Base-by-base conservation (phyloP, 2,888 invertebrate species). In the Acronicta leporina region DNA sequence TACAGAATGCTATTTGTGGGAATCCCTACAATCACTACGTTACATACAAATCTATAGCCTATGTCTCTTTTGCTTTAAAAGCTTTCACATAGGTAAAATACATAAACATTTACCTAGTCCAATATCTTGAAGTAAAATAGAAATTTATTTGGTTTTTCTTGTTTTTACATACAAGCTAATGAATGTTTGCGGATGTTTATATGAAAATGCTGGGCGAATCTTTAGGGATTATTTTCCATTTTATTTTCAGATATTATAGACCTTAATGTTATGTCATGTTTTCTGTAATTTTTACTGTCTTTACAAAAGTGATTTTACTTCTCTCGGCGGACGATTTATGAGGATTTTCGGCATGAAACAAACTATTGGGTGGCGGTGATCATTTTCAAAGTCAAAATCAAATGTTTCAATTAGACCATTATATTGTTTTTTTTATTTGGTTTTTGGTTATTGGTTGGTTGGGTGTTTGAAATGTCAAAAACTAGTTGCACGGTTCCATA, bases 141-240 rank as follows among this genome's bases (percentile, higher is more conserved):
- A 58, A 25, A 5, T 38, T 16, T 38, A 38, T 20, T 45, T 49
- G 44, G 35, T 48, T 62, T 62, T 54, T 44, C 44, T 62, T n/a
- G n/a, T n/a, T n/a, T 62, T 38, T 25, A 55, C 41, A 49, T 44
- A 30, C n/a, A 55, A 51, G 20, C 30, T 48, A 42, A 42, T 25
- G 51, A 33, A 33, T 40, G 20, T 45, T 48, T n/a, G 8, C 16
- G 45, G 20, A 68, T 69, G 30, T 63, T 49, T 43, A 10, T 46
- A 25, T 40, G n/a, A n/a, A n/a, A n/a, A n/a, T n/a, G n/a, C n/a
- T n/a, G 42, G 33, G 33, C 35, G 38, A 38, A 16, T 55, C 62
- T 55, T 38, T 16, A 14, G 38, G 47, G 51, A 68, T 63, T 61
- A 50, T 41, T 41, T 27, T 42, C 38, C 49, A 53, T 60, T 68